Conservation (phyloP, 2,113 vertebrate genomes). For the Alligator sinensis region DNA sequence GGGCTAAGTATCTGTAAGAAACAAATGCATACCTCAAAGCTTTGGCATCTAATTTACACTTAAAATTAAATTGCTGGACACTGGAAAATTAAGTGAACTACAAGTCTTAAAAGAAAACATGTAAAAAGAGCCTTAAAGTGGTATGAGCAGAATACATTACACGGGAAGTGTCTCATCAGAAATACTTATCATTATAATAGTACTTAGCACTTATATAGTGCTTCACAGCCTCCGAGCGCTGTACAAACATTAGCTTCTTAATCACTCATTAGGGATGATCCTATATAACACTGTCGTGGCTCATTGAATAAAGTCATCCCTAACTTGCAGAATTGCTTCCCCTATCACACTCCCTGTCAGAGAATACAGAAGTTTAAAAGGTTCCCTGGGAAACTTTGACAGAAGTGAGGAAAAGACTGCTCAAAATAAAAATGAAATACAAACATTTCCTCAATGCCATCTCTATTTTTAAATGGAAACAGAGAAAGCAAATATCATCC, state of each 20-base stretch:
- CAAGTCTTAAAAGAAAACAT: background rate
- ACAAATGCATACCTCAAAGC: rapidly evolving
- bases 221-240: slow-evolving; percentile 54
- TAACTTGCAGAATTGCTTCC: slow-evolving; percentile 9
- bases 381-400: background rate
- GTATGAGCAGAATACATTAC: background rate
- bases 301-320: slow-evolving; percentile 72
- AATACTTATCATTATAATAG: slow-evolving; percentile 25
- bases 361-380: background rate
- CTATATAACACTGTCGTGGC: slow-evolving; percentile 51
- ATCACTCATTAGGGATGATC: slow-evolving; percentile 61
- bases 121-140: background rate
- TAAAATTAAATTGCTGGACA: background rate
- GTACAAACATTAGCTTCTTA: slow-evolving; percentile 67
- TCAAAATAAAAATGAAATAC: rapidly evolving
- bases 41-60: rapidly evolving
- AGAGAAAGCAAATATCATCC: rapidly evolving
- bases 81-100: background rate
- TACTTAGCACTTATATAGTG: slow-evolving; percentile 26
- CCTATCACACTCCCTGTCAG: slow-evolving; percentile 39
- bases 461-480: rapidly evolving
- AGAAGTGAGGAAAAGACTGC: background rate
- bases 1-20: rapidly evolving
- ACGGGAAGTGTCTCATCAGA: slow-evolving; percentile 4
- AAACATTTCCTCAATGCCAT: rapidly evolving